Evolutionary conservation across 1,140 invertebrate genomes (phyloP).

Genomic region (Drosophila rhopaloa): DNA sequence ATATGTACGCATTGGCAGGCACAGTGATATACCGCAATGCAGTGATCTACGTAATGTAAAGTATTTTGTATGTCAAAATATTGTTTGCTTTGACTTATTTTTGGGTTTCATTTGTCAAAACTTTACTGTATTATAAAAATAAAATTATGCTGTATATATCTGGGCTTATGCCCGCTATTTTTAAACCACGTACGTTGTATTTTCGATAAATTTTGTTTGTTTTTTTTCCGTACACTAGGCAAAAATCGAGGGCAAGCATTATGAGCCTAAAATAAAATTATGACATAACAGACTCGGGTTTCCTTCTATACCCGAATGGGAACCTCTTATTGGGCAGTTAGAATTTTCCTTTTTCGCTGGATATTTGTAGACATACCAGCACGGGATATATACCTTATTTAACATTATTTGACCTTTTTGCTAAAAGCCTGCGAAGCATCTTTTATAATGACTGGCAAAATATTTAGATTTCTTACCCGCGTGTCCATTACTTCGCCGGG

Average conservation of each 20-base stretch:
- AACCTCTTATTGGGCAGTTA: no score
- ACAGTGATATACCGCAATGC: not conserved
- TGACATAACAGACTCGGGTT: not conserved
- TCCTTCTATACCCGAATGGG: not conserved
- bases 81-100: constrained; percentile 4
- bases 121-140: constrained; percentile 16
- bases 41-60: not conserved
- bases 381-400: not conserved
- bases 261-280: not conserved
- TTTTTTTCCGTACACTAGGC: not conserved
- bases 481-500: constrained; percentile 96
- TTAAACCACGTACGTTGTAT: not conserved
- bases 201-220: constrained; percentile 2
- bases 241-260: not conserved
- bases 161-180: constrained; percentile 15
- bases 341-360: not conserved
- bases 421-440: not conserved
- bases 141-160: constrained; percentile 19
- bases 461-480: constrained; percentile 91
- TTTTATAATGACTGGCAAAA: not conserved
- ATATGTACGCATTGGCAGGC: not conserved
- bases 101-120: not conserved
- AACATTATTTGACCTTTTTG: no score
- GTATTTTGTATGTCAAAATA: not conserved
- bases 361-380: not conserved